Base-by-base conservation (phyloP, 2,888 invertebrate species). In the Eupithecia abbreviata region DNA sequence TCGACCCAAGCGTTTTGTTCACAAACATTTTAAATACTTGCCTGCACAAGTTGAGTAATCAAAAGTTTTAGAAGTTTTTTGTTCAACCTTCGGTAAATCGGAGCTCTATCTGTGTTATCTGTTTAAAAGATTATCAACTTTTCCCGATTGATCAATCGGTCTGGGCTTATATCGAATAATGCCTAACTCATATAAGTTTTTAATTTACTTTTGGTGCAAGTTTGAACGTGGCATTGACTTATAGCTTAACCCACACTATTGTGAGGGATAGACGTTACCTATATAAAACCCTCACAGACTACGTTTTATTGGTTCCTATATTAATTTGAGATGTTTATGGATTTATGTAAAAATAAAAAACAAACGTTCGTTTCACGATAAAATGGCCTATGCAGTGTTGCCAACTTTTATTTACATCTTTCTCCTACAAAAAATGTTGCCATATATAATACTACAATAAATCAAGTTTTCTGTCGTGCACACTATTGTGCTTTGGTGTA, bases 1-100 rank as follows among this genome's bases (percentile, higher is more conserved):
- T 91, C 91, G 12, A 92, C 90, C 89, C 88, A 71, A 68, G 67
- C 43, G 67, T 68, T 67, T 68, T 68, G 67, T 75, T 68, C 55
- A 72, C 15, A 72, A 67, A 71, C 42, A 55, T 58, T 65, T 72
- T 79, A 81, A 76, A 55, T 79, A 77, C 72, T 84, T 79, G 76
- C 42, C 73, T 30, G 45, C 55, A 68, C 73, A 55, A 73, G 42
- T 41, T 67, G 12, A 43, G 67, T 42, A 73, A 73, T 73, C 67
- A 68, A 67, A 67, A 73, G 55, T 55, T 68, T 67, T 12, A 9
- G 6, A 47, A 47, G 49, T 73, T 68, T 66, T 67, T 68, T 68
- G 43, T 68, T 68, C n/a, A 43, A n/a, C 67, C 45, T 45, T 68
- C 43, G 67, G 43, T 68, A 43, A 43, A 68, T 43, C 43, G 67